phyloP scores from a whole-genome alignment of 1,140 invertebrate species.

The Aphidius gifuensis region DNA sequence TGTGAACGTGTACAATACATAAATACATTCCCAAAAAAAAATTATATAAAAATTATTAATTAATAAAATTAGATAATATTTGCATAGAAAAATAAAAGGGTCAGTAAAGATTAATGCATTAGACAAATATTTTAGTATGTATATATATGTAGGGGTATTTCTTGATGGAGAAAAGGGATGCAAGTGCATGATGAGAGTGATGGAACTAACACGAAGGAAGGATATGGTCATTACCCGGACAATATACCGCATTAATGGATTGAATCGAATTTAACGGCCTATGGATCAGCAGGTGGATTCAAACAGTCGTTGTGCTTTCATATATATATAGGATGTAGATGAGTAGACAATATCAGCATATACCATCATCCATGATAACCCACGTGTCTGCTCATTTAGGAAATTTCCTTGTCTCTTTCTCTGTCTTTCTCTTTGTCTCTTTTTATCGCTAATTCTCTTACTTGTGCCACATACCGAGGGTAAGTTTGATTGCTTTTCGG shows the following conservation, averaged over 20 bases:
- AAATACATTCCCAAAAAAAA: no score
- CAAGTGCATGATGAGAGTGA: neutral
- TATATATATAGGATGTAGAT: no score
- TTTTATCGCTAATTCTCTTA: conserved; percentile 11
- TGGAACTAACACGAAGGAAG: conserved; percentile 26
- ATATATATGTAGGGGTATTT: no score
- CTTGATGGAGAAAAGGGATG: conserved; percentile 27
- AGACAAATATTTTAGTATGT: conserved; percentile 23
- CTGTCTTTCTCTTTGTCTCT: neutral
- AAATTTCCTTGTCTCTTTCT: no score
- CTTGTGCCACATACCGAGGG: conserved; percentile 20
- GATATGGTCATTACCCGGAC: conserved; percentile 43
- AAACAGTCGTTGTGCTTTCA: no score
- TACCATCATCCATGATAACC: no score
- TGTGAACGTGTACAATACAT: no score
- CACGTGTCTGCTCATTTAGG: no score
- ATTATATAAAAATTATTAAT: no score
- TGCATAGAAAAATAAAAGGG: neutral
- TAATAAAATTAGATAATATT: no score
- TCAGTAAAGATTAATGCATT: neutral
- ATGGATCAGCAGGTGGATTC: conserved; percentile 14
- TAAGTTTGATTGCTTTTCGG: conserved; percentile 48
- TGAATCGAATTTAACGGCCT: conserved; percentile 48
- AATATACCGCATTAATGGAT: conserved; percentile 47
- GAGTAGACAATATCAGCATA: no score